phyloP scores from a whole-genome alignment of 2,888 invertebrate genomes.

The Acrobeloides nanus region DNA sequence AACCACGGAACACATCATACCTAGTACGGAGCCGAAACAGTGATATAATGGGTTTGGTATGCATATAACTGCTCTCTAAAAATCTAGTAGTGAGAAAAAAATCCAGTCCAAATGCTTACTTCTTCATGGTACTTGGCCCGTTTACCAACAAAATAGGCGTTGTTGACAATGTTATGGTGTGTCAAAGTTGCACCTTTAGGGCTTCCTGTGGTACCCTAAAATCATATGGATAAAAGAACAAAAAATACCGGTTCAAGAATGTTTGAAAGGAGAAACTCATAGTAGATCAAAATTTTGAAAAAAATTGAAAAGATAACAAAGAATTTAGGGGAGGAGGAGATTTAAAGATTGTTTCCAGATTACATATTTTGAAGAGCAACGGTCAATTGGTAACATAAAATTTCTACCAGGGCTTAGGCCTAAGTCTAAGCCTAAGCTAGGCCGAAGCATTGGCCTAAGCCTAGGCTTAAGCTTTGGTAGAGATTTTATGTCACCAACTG shows the following conservation, averaged over 20 bases:
- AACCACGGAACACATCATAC: conserved; percentile 61
- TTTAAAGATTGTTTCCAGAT: too few species aligned
- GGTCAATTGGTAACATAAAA: too few species aligned
- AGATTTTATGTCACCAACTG: too few species aligned
- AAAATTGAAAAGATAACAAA: too few species aligned
- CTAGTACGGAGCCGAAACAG: conserved; percentile 69
- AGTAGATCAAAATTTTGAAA: too few species aligned
- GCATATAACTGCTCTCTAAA: conserved; percentile 38
- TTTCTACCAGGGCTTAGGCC: too few species aligned
- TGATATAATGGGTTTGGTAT: conserved; percentile 59
- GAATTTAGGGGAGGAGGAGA: too few species aligned
- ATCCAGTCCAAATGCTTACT: conserved; percentile 9
- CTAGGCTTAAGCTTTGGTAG: too few species aligned
- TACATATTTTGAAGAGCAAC: too few species aligned
- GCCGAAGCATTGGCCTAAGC: too few species aligned
- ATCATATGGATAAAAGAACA: too few species aligned
- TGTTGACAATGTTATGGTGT: conserved; percentile 71
- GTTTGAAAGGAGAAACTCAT: neutral
- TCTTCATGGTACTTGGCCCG: conserved; percentile 55
- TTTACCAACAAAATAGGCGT: conserved; percentile 64
- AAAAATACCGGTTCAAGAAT: neutral
- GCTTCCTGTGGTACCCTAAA: conserved; percentile 69
- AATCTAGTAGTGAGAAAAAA: neutral
- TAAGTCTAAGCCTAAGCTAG: too few species aligned
- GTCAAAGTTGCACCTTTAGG: conserved; percentile 67